Base-by-base conservation (phyloP, 1,140 invertebrate species). In the Ceratina calcarata region DNA sequence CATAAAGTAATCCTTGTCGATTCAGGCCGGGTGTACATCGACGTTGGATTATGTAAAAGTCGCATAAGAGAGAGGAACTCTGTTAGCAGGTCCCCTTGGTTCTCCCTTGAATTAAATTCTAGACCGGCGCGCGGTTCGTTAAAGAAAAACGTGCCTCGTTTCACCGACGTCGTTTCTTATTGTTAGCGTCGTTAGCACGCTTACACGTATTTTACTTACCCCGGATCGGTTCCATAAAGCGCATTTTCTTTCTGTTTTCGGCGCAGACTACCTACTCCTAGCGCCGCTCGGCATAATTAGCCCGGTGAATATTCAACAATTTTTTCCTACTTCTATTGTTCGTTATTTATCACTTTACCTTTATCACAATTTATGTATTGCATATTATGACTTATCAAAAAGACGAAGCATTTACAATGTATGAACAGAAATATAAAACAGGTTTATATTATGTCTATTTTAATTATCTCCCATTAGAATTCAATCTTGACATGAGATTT, bases 91-190 rank as follows among this genome's bases (percentile, higher is more conserved):
- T 45, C 45, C 60, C 60, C 49, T 37, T 70, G 57, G 58, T 45
- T 45, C 37, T 45, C 37, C 37, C 37, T 45, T 45, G 37, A 78
- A 78, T 78, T 62, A 78, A 71, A 78, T 78, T 78, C 76, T 78
- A 57, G 27, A 55, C 58, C 45, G 67, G 45, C 27, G 27, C 27
- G 27, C 68, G 67, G 68, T 78, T 78, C 76, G 76, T 78, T 78
- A 78, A 69, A 70, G 76, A 71, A 71, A 78, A 78, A 78, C 76
- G 76, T 78, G 76, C 67, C 49, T 62, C 67, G 76, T 78, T 78
- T 71, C 49, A 64, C 20, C n/a, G 24, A 37, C 66, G 75, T 78
- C 37, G 37, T 45, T 45, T 45, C 37, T 45, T 45, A 45, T 78
- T 53, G 66, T 78, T 61, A 53, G 66, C 58, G 49, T 78, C 76